Conservation (phyloP, 2,888 invertebrate species). For the Parascotia fuliginaria region DNA sequence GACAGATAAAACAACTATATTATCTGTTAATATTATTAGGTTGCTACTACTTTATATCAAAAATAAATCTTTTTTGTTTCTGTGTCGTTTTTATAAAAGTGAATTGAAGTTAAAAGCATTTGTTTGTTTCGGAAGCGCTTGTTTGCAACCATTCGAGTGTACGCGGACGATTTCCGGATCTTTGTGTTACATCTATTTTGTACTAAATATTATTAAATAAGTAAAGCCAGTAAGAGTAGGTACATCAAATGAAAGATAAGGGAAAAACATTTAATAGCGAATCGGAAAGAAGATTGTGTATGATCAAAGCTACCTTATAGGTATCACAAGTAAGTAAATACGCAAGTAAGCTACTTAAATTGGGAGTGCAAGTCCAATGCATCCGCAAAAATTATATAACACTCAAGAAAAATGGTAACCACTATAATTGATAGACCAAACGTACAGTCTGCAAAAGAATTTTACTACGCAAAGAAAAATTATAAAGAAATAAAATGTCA, state of each 20-base stretch:
- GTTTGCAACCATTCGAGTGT: conserved; percentile 6
- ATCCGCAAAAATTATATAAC: too few species aligned
- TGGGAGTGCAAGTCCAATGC: too few species aligned
- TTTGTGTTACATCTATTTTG: conserved; percentile 9
- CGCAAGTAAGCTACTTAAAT: too few species aligned
- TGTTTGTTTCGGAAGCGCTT: conserved; percentile 30
- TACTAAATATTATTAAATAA: conserved; percentile 2
- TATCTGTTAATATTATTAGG: too few species aligned
- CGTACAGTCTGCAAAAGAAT: too few species aligned
- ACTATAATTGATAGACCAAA: too few species aligned
- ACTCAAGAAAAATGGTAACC: too few species aligned
- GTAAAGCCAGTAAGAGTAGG: background rate
- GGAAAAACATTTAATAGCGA: background rate
- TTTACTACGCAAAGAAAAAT: too few species aligned
- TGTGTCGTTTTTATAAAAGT: background rate
- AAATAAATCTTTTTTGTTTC: background rate
- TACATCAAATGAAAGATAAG: background rate
- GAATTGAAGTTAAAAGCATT: conserved; percentile 32
- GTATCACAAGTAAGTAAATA: background rate
- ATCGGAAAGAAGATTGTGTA: background rate
- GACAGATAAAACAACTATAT: too few species aligned
- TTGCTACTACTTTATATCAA: too few species aligned
- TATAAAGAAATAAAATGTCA: too few species aligned
- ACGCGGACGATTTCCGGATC: conserved; percentile 12
- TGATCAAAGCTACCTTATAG: too few species aligned